These are phyloP conservation scores for Xestoiulus laeticollis DNA, from an alignment of 2,888 invertebrate species.

Conservation along the genomic window DNA sequence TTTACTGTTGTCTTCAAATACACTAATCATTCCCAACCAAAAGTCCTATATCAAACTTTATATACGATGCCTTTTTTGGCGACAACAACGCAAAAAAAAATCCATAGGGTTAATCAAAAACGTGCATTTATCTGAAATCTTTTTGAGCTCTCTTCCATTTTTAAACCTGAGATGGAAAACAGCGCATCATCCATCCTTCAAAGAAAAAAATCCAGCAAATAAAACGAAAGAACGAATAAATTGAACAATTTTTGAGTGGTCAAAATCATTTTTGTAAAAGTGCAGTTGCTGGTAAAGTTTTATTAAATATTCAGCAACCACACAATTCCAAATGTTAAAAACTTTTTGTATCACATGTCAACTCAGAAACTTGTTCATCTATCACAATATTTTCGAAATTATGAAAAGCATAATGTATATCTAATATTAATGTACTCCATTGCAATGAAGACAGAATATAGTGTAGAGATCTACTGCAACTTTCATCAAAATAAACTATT, in stretches of 20 bases:
- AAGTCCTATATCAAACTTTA: conserved; percentile 27
- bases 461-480: no score
- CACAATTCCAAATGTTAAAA: neutral
- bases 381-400: no score
- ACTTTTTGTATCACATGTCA: no score
- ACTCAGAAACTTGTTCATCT: no score
- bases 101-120: neutral
- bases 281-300: neutral
- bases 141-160: neutral
- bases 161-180: neutral
- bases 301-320: neutral
- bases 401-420: no score
- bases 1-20: conserved; percentile 33
- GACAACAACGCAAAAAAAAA: neutral
- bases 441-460: no score
- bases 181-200: conserved; percentile 12
- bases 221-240: neutral
- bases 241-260: neutral
- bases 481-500: no score
- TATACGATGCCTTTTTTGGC: conserved; percentile 25
- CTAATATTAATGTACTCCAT: no score
- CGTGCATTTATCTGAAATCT: neutral
- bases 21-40: conserved; percentile 30
- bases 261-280: neutral
- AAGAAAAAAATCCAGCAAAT: neutral